Conservation (phyloP, 2,113 vertebrate genomes). For the Lepidothrix coronata region DNA sequence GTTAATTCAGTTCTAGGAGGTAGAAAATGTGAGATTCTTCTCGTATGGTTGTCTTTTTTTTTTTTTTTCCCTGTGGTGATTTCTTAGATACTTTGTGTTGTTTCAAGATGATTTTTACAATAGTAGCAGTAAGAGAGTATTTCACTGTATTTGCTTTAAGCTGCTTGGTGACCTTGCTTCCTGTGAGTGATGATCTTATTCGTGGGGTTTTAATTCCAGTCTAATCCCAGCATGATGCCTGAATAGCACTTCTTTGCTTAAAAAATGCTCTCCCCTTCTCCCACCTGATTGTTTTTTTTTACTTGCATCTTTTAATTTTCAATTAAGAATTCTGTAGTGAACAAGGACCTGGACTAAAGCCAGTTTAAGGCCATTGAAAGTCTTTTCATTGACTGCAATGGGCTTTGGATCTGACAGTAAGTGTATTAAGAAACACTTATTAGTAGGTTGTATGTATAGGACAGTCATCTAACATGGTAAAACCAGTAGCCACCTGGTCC, state of each 20-base stretch:
- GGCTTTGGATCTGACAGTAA: not conserved
- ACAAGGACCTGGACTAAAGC: not conserved
- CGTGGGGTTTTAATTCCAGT: not conserved
- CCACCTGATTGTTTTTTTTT: not conserved
- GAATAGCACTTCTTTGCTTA: not conserved
- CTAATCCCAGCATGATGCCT: not conserved
- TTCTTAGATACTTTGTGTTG: not conserved
- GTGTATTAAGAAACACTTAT: not conserved
- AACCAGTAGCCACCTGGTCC: not conserved
- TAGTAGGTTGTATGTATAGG: not conserved
- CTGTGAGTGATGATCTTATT: not conserved
- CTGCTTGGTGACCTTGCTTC: not conserved
- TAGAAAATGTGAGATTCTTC: not conserved
- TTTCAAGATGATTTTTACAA: not conserved
- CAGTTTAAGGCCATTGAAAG: not conserved
- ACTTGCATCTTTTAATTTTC: constrained; percentile 21
- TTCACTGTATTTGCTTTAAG: not conserved
- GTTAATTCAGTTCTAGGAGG: not conserved
- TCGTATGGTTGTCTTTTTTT: not conserved
- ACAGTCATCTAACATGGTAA: not conserved
- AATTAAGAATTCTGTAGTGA: not conserved
- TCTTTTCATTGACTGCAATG: not conserved
- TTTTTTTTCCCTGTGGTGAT: not conserved
- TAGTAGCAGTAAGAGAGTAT: not conserved
- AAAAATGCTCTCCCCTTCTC: not conserved